Evolutionary conservation across 92 coral and sea anemone genomes (phyloP).

Genomic region (Isaurus tuberculatus): DNA sequence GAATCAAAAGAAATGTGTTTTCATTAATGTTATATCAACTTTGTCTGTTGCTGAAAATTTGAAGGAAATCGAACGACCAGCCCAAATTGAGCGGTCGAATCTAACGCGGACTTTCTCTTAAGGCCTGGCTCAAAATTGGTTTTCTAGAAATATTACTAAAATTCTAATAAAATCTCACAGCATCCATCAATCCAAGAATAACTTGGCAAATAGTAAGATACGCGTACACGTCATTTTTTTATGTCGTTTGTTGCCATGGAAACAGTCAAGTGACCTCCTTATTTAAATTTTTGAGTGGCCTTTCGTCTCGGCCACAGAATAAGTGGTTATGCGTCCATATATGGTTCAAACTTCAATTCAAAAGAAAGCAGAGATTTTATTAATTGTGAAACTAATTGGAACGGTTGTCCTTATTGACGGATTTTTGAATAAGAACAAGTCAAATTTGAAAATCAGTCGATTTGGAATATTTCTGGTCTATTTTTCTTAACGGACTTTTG

Average conservation of each 20-base stretch:
- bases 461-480: background rate
- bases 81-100: too few species aligned
- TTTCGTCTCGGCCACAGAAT: background rate
- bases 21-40: too few species aligned
- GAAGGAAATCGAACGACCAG: too few species aligned
- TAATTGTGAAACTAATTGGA: constrained; percentile 10
- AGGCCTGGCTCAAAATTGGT: constrained; percentile 11
- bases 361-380: constrained; percentile 15
- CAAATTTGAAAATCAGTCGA: constrained; percentile 17
- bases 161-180: constrained; percentile 2
- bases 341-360: constrained; percentile 14
- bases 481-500: constrained; percentile 19
- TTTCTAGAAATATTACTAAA: constrained; percentile 2
- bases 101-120: too few species aligned
- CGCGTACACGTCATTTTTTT: background rate
- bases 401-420: constrained; percentile 21
- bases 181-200: constrained; percentile 9
- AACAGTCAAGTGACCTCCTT: constrained; percentile 30
- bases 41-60: too few species aligned
- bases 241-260: constrained; percentile 11
- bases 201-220: constrained; percentile 19
- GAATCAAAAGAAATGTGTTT: too few species aligned
- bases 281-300: constrained; percentile 17
- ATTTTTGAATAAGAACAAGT: constrained; percentile 25
- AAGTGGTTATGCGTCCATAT: constrained; percentile 13